Percentiles rank a stretch among this genome's conserved stretches.
These are phyloP conservation scores for Ranitomeya imitator DNA, from an alignment of 2,113 vertebrate genomes.

Conservation along the genomic window DNA sequence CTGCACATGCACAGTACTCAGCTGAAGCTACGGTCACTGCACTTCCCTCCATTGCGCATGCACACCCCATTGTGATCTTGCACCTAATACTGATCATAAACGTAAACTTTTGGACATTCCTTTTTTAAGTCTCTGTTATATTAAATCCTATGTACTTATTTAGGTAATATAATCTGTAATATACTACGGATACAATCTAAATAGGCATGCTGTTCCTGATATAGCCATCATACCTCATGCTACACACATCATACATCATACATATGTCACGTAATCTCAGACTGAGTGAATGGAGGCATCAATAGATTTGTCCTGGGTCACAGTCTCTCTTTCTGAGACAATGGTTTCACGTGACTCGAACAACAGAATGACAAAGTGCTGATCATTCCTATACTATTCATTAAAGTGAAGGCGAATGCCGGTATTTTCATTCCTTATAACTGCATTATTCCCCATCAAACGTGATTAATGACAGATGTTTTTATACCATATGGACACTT, in stretches of 20 bases:
- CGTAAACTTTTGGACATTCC: too few species aligned
- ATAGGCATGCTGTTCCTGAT: not conserved
- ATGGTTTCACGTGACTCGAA: not conserved
- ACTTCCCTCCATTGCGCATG: too few species aligned
- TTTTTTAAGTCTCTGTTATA: too few species aligned
- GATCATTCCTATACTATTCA: slow-evolving; percentile 2
- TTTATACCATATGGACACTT: slow-evolving; percentile 56
- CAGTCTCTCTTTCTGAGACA: not conserved
- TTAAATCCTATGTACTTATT: too few species aligned
- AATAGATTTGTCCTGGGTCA: slow-evolving; percentile 21
- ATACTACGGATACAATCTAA: not conserved
- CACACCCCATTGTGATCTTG: too few species aligned
- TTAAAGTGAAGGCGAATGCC: slow-evolving; percentile 26
- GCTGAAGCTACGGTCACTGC: too few species aligned
- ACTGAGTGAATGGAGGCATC: slow-evolving; percentile 2
- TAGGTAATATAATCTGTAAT: not conserved
- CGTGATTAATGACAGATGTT: slow-evolving; percentile 58
- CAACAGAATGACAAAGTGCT: not conserved
- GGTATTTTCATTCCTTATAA: slow-evolving; percentile 42
- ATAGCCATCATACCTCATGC: not conserved
- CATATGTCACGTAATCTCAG: not conserved
- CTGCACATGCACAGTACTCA: too few species aligned
- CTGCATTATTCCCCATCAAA: slow-evolving; percentile 51
- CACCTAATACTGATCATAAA: too few species aligned
- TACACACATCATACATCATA: not conserved